Percentiles rank a stretch among this genome's conserved stretches.
Conservation (phyloP, 23 tunicate genomes). For the Trididemnum nubilum region DNA sequence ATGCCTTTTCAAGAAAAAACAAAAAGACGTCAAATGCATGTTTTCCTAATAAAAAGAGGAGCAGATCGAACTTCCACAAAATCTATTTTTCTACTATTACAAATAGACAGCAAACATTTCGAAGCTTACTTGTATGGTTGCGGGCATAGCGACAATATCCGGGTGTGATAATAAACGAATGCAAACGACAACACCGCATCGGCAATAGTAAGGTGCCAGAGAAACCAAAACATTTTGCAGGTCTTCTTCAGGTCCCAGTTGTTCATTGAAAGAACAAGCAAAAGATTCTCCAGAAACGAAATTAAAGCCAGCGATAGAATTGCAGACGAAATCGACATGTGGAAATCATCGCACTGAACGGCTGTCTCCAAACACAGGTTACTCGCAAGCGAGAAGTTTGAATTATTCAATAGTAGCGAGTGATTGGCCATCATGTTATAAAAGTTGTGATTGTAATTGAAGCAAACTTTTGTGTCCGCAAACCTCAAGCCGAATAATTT, state of each 20-base stretch:
- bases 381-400: not conserved
- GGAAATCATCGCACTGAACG: conserved; percentile 8
- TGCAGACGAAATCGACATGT: conserved; percentile 20
- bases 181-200: conserved; percentile 45
- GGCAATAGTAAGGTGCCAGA: conserved; percentile 69
- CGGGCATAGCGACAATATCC: conserved; percentile 41
- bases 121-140: conserved; percentile 43
- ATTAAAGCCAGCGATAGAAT: conserved; percentile 17
- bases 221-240: conserved; percentile 61
- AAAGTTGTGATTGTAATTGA: no score
- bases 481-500: no score
- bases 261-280: conserved; percentile 21
- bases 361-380: not conserved
- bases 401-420: no score
- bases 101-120: no score
- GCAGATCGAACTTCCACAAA: no score
- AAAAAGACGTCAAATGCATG: no score
- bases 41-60: no score
- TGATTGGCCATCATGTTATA: no score
- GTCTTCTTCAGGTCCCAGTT: conserved; percentile 29
- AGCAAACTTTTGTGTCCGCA: no score
- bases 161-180: conserved; percentile 38
- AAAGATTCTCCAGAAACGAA: conserved; percentile 34
- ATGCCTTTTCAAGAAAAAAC: no score
- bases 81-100: no score